These are phyloP conservation scores for Coluber constrictor DNA, from an alignment of 2,797 vertebrate species.

Conservation along the genomic window DNA sequence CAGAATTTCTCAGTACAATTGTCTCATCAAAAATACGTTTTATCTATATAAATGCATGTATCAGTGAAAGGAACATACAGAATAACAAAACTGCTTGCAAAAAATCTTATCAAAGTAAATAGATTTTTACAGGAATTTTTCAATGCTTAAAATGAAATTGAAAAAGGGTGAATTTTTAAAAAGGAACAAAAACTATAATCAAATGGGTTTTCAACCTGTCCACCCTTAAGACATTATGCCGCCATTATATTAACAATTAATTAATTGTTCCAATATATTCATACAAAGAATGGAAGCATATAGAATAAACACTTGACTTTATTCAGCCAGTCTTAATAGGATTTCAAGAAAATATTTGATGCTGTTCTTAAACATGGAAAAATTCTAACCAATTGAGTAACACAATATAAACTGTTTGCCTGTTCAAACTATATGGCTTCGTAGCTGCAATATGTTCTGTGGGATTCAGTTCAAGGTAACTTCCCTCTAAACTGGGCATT, in stretches of 20 bases:
- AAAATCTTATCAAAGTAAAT: neutral
- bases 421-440: neutral
- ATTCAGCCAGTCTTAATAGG: neutral
- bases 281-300: neutral
- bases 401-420: neutral
- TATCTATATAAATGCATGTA: neutral
- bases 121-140: neutral
- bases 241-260: neutral
- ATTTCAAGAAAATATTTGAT: constrained; percentile 26
- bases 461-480: neutral
- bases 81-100: neutral
- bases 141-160: neutral
- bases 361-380: neutral
- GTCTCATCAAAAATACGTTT: neutral
- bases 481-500: neutral
- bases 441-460: neutral
- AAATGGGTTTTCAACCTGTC: neutral
- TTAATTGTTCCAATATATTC: neutral
- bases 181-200: neutral
- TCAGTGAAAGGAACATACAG: neutral
- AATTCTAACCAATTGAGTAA: neutral
- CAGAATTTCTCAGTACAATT: neutral
- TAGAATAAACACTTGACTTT: neutral
- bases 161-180: neutral
- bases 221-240: neutral